Evolutionary conservation across 2,888 invertebrate species (phyloP), one percentile per base, ranked within the genome.

Genomic region (Nomada hirtipes): DNA sequence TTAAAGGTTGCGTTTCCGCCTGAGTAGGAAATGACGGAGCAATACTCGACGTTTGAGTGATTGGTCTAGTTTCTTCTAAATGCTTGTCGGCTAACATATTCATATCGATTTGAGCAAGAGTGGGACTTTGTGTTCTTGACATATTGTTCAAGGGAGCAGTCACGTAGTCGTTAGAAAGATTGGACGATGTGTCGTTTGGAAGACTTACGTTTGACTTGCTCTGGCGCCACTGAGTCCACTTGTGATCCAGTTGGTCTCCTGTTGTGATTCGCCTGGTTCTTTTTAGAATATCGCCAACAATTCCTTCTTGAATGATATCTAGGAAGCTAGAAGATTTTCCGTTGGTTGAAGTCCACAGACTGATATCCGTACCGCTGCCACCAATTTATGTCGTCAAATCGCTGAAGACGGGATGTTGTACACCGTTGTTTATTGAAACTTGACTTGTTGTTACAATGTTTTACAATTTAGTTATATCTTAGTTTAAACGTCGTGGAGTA

Each of bases 281-380:
- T 53, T 47, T 20, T 36, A 52, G 26, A 26, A 75, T 69, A 69
- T 3, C 44, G 50, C 70, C 70, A 52, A n/a, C 18, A 10, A 70
- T 63, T 76, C 26, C 57, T 47, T 4, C 63, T 76, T 10, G 64
- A 18, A 47, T 53, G 13, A 75, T 76, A 64, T n/a, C 76, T 76
- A 70, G 76, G 11, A 15, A 50, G 36, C 69, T 76, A 76, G 69
- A 13, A 76, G 26, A 70, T 69, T 70, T 55, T 57, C 76, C 42
- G 29, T 42, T 44, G 67, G 52, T 36, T 74, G 36, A 26, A 74
- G 60, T 47, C 60, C 67, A 3, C 50, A 60, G 74, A 42, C 36
- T 50, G 36, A 52, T 65, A 67, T 67, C 60, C 65, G 26, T n/a
- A 59, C 60, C 74, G 74, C 74, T 75, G 74, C 74, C 52, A 75